Base-by-base conservation (phyloP, 2,888 invertebrate species). In the Venusia cambrica region DNA sequence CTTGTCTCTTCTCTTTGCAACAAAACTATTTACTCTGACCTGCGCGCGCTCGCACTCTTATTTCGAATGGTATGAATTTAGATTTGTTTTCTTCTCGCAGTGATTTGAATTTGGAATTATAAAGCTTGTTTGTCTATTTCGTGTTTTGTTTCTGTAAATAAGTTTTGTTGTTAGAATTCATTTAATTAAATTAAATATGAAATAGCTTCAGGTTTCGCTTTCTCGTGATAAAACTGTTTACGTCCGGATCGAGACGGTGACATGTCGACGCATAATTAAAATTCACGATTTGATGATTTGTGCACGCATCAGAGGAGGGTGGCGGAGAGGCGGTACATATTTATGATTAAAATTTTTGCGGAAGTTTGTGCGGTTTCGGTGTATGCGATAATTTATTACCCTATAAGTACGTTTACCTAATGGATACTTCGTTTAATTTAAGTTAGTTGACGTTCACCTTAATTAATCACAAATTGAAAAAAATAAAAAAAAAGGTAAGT, bases 101-200 rank as follows among this genome's bases (percentile, higher is more conserved):
- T 22, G 30, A 43, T 42, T 31, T 22, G 22, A 45, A 49, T 51
- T 42, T 56, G 44, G 38, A 28, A 43, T 48, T 22, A 64, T 69
- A 66, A 66, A 67, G 66, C 64, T 69, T 63, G 52, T 47, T 59
- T 55, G 51, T 45, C 40, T 58, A 57, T 62, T 62, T 60, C 53
- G 56, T 57, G 61, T 54, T 51, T 55, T 62, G 56, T 59, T 57
- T 61, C 70, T 70, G 70, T 56, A 70, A 65, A 55, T 24, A 42
- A 38, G 20, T 34, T 13, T 27, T 14, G 15, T 38, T 25, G 43
- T 58, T 60, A 62, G 40, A 32, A 37, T 24, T 24, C 29, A 22
- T 20, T 17, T 26, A n/a, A n/a, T 27, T 28, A 33, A 11, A 20
- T 21, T 16, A 19, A n/a, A n/a, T n/a, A n/a, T n/a, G n/a, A n/a